Percentiles rank a stretch among this genome's conserved stretches.
These are phyloP conservation scores for Tursiops truncatus DNA, from an alignment of 2,113 vertebrate species.

Conservation along the genomic window DNA sequence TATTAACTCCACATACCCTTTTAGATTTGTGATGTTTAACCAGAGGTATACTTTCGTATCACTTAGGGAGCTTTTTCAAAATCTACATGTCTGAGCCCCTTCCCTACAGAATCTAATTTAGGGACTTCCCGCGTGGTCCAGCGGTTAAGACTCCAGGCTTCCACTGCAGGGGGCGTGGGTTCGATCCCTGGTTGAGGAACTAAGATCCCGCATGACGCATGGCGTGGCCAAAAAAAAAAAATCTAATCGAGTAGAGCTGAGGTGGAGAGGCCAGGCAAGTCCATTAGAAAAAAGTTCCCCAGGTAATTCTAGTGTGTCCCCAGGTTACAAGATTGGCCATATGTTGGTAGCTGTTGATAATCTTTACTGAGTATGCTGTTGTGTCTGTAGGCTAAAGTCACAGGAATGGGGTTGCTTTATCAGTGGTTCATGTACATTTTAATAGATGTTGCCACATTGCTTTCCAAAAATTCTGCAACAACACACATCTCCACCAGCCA, in stretches of 20 bases:
- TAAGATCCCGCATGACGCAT: too few species aligned
- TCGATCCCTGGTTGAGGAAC: too few species aligned
- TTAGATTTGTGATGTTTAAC: neutral
- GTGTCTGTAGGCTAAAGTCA: neutral
- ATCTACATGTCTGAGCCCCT: neutral
- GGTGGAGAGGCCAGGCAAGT: neutral
- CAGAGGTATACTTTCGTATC: neutral
- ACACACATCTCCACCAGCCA: neutral
- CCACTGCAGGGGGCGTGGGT: too few species aligned
- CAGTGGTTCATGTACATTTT: neutral
- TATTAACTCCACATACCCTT: neutral
- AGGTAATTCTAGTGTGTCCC: neutral
- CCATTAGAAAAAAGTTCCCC: neutral
- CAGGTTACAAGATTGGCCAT: neutral
- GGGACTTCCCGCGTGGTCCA: too few species aligned
- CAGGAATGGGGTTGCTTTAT: too few species aligned
- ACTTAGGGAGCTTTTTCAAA: neutral
- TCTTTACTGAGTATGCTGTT: neutral
- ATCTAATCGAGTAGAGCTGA: neutral
- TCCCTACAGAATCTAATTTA: neutral
- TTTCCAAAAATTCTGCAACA: neutral
- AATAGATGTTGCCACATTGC: neutral
- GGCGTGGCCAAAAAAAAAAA: neutral
- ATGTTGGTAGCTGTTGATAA: neutral
- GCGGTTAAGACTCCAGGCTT: too few species aligned